These are phyloP conservation scores for Lagodon rhomboides DNA, from an alignment of 2,797 vertebrate genomes.

Conservation along the genomic window DNA sequence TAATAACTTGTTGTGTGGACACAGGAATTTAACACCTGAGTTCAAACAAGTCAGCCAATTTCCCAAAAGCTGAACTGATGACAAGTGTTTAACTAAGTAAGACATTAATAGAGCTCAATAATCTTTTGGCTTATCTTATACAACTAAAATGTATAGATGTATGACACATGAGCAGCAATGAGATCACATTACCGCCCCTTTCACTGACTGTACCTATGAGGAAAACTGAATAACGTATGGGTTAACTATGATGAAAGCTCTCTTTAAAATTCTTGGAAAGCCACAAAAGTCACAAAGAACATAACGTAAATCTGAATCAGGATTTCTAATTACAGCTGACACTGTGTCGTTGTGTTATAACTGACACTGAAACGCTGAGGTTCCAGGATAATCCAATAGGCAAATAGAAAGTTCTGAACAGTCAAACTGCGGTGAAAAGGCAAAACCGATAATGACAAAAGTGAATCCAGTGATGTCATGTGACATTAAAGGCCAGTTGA, in stretches of 20 bases:
- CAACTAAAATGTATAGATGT: neutral
- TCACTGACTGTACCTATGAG: neutral
- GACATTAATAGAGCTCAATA: neutral
- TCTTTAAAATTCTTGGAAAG: neutral
- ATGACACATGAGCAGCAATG: neutral
- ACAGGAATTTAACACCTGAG: no score
- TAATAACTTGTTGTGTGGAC: neutral
- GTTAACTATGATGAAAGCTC: neutral
- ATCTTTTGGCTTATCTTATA: slow-evolving; percentile 1
- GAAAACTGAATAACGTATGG: neutral
- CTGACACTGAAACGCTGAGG: neutral
- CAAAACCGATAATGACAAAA: slow-evolving; percentile 26
- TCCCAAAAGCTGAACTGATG: neutral
- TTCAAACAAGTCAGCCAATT: no score
- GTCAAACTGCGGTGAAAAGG: neutral
- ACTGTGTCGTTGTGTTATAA: no score
- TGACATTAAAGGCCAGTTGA: slow-evolving; percentile 15
- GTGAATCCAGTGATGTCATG: slow-evolving; percentile 3
- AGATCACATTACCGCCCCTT: neutral
- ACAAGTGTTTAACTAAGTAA: no score
- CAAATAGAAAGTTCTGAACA: neutral
- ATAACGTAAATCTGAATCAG: neutral
- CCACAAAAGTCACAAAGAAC: neutral
- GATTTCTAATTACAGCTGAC: neutral
- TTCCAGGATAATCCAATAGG: neutral